Evolutionary conservation across 2,888 invertebrate genomes (phyloP), one percentile per base, ranked within the genome.

Genomic region (Zelleria hepariella): DNA sequence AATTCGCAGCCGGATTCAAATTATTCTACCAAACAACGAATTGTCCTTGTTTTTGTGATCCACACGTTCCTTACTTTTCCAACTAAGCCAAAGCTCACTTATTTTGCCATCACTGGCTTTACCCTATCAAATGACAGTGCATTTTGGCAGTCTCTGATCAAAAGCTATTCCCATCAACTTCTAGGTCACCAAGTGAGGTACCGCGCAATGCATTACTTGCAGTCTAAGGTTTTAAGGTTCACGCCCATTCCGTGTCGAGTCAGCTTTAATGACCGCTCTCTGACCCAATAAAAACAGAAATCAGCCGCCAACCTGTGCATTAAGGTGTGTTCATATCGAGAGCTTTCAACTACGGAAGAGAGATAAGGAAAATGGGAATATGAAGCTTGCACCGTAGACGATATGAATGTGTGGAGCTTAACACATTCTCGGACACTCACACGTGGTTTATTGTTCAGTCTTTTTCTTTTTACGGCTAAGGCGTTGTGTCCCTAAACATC

Each of bases 191-290:
- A 15, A 42, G 15, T n/a, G 4, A 10, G 10, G 32, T 42, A 7
- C 10, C 32, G 32, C 2, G 49, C 58, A 61, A 57, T 63, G 67
- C 72, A 73, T 77, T 76, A 77, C 72, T 72, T 72, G 72, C 74
- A 73, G 67, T 74, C 74, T 58, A 77, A 73, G 74, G 68, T 68
- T 62, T 64, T 67, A 58, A 64, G 67, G 69, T 65, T 66, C 72
- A 75, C 81, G 81, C 81, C 81, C 73, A 71, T 81, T 81, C 72
- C 81, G 68, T 81, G 80, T 81, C 65, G 66, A 62, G 67, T 25
- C 5, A 18, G 51, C 69, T 70, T 70, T 80, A 78, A 80, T 77
- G 75, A 75, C 74, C 69, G 63, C 54, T 60, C 59, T 55, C 58
- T 63, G 65, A 63, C 66, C 64, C 59, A 64, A 63, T 65, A 66